Conservation (phyloP, 2,797 vertebrate species). For the Cercopithecus petaurista region DNA sequence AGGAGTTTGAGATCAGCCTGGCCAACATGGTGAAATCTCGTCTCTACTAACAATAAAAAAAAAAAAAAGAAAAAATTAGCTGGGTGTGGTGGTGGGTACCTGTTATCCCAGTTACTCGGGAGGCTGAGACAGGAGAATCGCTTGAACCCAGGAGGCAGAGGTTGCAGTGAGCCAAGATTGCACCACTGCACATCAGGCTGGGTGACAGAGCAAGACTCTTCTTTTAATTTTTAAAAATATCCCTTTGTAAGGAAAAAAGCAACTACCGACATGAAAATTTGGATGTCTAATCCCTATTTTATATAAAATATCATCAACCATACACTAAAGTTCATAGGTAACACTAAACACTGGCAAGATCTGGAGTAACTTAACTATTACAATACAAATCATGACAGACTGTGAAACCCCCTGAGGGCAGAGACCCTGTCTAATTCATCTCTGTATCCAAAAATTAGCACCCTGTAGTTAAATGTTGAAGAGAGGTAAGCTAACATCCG, state of each 20-base stretch:
- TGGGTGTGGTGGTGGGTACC: neutral
- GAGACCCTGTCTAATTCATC: conserved; percentile 15
- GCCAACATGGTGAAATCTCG: neutral
- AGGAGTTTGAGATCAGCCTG: neutral
- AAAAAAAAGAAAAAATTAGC: neutral
- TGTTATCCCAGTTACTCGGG: neutral
- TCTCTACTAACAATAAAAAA: neutral
- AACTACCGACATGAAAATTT: conserved; percentile 35
- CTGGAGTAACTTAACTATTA: conserved; percentile 30
- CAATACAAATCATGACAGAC: conserved; percentile 29
- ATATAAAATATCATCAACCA: conserved; percentile 18
- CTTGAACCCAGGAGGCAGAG: neutral
- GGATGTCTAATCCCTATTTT: neutral
- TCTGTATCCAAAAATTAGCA: conserved; percentile 10
- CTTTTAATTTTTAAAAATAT: neutral
- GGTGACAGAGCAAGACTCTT: neutral
- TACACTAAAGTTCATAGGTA: conserved; percentile 41
- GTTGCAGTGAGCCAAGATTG: neutral
- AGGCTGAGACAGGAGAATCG: neutral
- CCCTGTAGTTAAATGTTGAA: neutral
- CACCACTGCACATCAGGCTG: neutral
- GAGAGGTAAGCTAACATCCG: neutral
- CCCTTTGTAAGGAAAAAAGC: neutral
- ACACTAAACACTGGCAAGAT: conserved; percentile 38
- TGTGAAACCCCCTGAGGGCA: conserved; percentile 27